Evolutionary conservation across 2,113 vertebrate species (phyloP).

Genomic region (Solea senegalensis): DNA sequence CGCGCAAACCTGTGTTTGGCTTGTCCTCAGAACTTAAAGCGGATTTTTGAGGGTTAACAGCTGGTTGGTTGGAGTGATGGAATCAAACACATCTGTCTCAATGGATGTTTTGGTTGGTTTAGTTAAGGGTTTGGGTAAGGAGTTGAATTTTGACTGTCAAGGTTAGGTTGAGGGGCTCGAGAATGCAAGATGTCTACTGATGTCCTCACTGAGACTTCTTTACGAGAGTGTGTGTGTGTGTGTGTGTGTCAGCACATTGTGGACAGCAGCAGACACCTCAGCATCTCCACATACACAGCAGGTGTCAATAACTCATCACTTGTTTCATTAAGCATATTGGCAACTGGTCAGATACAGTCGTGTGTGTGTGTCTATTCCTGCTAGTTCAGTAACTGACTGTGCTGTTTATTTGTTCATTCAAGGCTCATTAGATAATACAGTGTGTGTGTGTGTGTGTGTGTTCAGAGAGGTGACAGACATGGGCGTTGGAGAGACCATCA

Average conservation of each 20-base stretch:
- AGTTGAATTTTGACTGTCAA: too few relatives aligned
- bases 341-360: constrained; percentile 34
- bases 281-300: constrained; percentile 67
- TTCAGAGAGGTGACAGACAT: not conserved
- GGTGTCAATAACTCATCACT: constrained; percentile 82
- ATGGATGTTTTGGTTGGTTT: too few relatives aligned
- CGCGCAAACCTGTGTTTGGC: too few relatives aligned
- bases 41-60: too few relatives aligned
- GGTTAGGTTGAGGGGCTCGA: too few relatives aligned
- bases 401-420: constrained; percentile 16
- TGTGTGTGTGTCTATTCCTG: constrained; percentile 16
- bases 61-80: too few relatives aligned
- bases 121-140: too few relatives aligned
- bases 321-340: constrained; percentile 77
- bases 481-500: too few relatives aligned
- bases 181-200: too few relatives aligned
- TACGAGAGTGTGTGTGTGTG: constrained; percentile 11
- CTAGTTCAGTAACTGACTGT: constrained; percentile 26
- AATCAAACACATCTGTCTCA: too few relatives aligned
- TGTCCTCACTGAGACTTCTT: too few relatives aligned
- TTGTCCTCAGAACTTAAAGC: too few relatives aligned
- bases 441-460: constrained; percentile 26
- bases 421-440: constrained; percentile 26
- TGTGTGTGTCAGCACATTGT: constrained; percentile 53
- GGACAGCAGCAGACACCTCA: constrained; percentile 65